These are phyloP conservation scores for Carassius auratus DNA, from an alignment of 2,113 vertebrate species.

Conservation along the genomic window DNA sequence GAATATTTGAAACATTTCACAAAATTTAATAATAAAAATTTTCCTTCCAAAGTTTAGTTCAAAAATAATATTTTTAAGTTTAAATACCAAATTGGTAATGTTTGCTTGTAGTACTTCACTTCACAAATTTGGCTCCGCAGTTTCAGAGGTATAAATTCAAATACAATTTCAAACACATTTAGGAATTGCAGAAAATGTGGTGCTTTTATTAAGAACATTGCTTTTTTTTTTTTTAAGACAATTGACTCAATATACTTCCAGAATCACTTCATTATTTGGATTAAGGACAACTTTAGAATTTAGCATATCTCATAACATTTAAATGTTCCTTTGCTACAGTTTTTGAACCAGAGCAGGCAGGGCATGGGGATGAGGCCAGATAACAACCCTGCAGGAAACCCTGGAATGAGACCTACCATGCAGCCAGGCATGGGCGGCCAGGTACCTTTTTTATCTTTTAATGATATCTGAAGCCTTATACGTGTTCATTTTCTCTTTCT, in stretches of 20 bases:
- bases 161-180: background rate
- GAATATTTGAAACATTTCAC: background rate
- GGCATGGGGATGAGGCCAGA: conserved; percentile 90
- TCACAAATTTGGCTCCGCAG: background rate
- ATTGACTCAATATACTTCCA: background rate
- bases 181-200: background rate
- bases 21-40: background rate
- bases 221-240: background rate
- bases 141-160: background rate
- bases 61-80: background rate
- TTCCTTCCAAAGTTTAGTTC: background rate
- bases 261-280: background rate
- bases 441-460: conserved; percentile 64
- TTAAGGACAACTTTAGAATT: too few relatives aligned
- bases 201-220: background rate
- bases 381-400: conserved; percentile 72
- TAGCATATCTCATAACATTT: background rate
- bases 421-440: conserved; percentile 77
- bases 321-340: conserved; percentile 72
- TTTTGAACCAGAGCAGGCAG: conserved; percentile 93
- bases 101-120: background rate
- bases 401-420: conserved; percentile 84
- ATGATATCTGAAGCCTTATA: background rate
- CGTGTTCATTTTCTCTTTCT: background rate
- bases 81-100: background rate